Evolutionary conservation across 2,888 invertebrate genomes (phyloP), one percentile per base, ranked within the genome.

Genomic region (Oscheius sp.): DNA sequence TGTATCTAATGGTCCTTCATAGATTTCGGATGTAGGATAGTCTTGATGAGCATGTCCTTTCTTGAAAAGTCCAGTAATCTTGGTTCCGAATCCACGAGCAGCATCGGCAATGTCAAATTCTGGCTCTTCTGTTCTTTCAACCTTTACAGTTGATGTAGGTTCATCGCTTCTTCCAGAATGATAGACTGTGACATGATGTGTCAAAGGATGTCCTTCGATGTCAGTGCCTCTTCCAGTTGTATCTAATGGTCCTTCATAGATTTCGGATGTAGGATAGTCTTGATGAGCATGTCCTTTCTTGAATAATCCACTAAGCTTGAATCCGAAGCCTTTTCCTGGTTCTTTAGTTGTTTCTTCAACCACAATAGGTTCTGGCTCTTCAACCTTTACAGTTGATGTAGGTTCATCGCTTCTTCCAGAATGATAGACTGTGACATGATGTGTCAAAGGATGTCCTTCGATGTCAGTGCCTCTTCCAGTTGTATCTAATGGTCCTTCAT

Each of bases 191-290:
- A 74, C 70, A 47, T 69, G 66, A n/a, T 47, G 47, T 8, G 59
- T 50, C 24, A 75, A 36, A n/a, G 77, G 75, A 2, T 61, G 17
- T 12, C 69, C 71, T 8, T 68, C 69, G 41, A 75, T 33, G 28
- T 73, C 71, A 33, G 36, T 22, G 3, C 56, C n/a, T 41, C 68
- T 70, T 12, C 69, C 65, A 33, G 70, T 71, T 26, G 67, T 59
- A 32, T 80, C 78, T 36, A 76, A 36, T 54, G 74, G 72, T 59
- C 76, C 76, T 44, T 71, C 70, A 67, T 72, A 77, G 47, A 49
- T 32, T 26, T 73, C 75, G 49, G 70, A 68, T 14, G 44, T 66
- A 47, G 78, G 78, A 33, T 80, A 80, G 26, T 80, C 56, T 3
- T 65, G 65, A 26, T 67, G 72, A 30, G 67, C 75, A 8, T 57